Evolutionary conservation across 1,140 invertebrate genomes (phyloP).

Genomic region (Drosophila azteca): DNA sequence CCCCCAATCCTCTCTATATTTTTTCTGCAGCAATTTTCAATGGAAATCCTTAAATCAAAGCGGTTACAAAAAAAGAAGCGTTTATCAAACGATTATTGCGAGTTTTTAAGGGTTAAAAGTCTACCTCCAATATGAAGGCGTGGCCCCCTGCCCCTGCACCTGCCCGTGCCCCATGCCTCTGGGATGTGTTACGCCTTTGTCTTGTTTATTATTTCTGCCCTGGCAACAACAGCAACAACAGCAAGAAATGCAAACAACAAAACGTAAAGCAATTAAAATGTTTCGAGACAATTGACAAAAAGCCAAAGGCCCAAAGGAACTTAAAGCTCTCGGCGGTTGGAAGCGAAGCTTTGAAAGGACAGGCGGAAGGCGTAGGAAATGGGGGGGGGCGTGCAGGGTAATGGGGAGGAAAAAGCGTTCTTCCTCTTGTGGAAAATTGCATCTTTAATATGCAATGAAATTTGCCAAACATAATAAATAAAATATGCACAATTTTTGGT

Average conservation of each 20-base stretch:
- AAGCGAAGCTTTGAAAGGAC: slow-evolving; percentile 32
- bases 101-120: slow-evolving; percentile 75
- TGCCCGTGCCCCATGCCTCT: not conserved
- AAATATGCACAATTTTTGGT: slow-evolving; percentile 68
- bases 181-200: slow-evolving; percentile 61
- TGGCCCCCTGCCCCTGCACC: not conserved
- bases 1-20: not conserved
- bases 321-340: slow-evolving; percentile 34
- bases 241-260: slow-evolving; percentile 12
- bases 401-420: slow-evolving; percentile 43
- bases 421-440: slow-evolving; percentile 61
- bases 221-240: slow-evolving; percentile 47
- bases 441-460: slow-evolving; percentile 82
- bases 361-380: not conserved
- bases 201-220: slow-evolving; percentile 78
- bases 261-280: slow-evolving; percentile 74
- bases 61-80: slow-evolving; percentile 36
- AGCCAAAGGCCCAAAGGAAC: slow-evolving; percentile 26
- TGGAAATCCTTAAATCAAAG: slow-evolving; percentile 56
- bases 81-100: slow-evolving; percentile 56
- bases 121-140: slow-evolving; percentile 17
- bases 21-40: too few species aligned
- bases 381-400: too few species aligned
- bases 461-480: slow-evolving; percentile 78
- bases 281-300: slow-evolving; percentile 72